Conservation (phyloP, 2,797 vertebrate genomes). For the Microhierax caerulescens region DNA sequence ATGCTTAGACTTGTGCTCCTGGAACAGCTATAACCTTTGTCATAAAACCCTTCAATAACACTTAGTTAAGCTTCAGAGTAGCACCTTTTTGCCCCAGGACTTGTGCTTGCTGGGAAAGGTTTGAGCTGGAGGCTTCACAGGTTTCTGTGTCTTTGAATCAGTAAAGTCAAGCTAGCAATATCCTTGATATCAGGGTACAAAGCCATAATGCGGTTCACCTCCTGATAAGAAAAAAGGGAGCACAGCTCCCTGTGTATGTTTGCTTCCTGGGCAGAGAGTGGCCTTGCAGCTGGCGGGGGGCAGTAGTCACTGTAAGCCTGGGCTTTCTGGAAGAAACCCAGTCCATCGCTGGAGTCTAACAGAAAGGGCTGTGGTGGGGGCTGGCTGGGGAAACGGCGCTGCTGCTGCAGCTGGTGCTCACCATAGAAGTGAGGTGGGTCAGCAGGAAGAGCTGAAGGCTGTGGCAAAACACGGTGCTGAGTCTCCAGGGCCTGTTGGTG, state of each 20-base stretch:
- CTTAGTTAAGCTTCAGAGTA: neutral
- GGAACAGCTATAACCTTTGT: neutral
- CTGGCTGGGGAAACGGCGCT: neutral
- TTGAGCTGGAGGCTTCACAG: neutral
- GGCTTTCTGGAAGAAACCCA: neutral
- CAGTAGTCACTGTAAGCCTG: neutral
- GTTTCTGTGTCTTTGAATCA: constrained; percentile 67
- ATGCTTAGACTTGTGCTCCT: neutral
- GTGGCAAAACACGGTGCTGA: neutral
- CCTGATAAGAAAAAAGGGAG: constrained; percentile 69
- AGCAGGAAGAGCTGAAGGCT: neutral
- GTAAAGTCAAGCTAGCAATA: constrained; percentile 51
- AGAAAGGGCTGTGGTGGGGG: neutral
- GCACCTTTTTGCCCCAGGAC: neutral
- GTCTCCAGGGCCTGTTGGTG: neutral
- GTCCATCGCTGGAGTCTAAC: neutral
- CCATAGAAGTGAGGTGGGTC: neutral
- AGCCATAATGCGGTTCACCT: constrained; percentile 69
- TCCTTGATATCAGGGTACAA: constrained; percentile 67
- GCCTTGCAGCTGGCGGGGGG: neutral
- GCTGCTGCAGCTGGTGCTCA: neutral
- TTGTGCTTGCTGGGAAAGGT: neutral
- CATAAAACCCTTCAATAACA: neutral
- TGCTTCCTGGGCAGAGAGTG: constrained; percentile 25
- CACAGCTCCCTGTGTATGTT: constrained; percentile 62